phyloP scores from a whole-genome alignment of 2,888 invertebrate species.

The Cephus spinipes region DNA sequence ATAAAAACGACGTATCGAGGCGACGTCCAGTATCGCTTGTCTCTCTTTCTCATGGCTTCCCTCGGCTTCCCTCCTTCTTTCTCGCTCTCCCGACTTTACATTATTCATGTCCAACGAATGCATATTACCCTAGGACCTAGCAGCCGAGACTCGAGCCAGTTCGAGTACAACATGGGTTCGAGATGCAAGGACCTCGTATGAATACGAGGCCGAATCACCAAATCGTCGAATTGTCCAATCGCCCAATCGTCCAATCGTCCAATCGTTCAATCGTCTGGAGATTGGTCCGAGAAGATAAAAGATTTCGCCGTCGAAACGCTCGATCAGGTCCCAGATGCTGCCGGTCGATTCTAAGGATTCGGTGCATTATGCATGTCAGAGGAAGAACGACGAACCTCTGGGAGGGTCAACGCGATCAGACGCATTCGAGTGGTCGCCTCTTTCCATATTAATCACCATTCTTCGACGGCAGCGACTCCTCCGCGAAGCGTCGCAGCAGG shows the following conservation, averaged over 20 bases:
- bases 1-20: slow-evolving; percentile 32
- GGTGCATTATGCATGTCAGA: slow-evolving; percentile 5
- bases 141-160: slow-evolving; percentile 12
- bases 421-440: no score
- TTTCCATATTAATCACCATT: no score
- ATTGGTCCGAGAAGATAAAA: slow-evolving; percentile 31
- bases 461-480: no score
- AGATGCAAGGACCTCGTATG: slow-evolving; percentile 50
- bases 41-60: no score
- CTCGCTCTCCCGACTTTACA: slow-evolving; percentile 38
- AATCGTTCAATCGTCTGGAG: slow-evolving; percentile 44
- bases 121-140: slow-evolving; percentile 48
- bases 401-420: no score
- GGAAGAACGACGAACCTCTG: no score
- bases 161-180: slow-evolving; percentile 29
- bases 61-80: no score
- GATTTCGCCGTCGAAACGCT: slow-evolving; percentile 19
- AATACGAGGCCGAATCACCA: slow-evolving; percentile 44
- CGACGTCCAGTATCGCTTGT: background rate
- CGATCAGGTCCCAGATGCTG: slow-evolving; percentile 25
- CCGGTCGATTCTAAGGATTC: slow-evolving; percentile 32
- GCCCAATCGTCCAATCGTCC: slow-evolving; percentile 14
- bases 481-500: no score
- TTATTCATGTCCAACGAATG: slow-evolving; percentile 51
- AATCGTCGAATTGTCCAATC: slow-evolving; percentile 14